A percentile compares a stretch with the other conserved stretches of the same genome.
phyloP scores from a whole-genome alignment of 2,797 vertebrate genomes.

The Lutra lutra region DNA sequence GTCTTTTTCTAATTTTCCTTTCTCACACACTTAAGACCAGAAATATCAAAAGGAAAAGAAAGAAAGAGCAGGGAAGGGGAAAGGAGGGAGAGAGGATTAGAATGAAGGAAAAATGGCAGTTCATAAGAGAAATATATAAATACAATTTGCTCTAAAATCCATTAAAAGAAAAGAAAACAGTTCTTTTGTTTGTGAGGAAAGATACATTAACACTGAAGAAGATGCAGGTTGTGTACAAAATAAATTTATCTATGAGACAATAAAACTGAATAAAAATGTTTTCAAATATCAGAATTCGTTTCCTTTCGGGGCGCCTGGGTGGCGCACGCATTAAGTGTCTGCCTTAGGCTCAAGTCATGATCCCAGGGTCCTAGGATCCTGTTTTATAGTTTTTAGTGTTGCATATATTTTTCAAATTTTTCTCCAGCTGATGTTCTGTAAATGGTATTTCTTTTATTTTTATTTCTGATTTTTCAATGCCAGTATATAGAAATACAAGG shows the following conservation, averaged over 20 bases:
- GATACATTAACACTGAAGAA: not conserved
- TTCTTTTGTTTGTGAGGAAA: not conserved
- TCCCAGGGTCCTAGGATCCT: too few relatives aligned
- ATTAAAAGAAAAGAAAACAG: not conserved
- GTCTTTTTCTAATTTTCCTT: not conserved
- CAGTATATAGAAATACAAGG: not conserved
- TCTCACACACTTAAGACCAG: not conserved
- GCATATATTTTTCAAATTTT: not conserved
- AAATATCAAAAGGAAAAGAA: not conserved
- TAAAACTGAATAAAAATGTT: constrained; percentile 7
- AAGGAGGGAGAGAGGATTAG: not conserved
- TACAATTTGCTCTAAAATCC: not conserved
- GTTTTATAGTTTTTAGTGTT: not conserved
- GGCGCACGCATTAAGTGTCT: too few relatives aligned
- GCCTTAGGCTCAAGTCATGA: too few relatives aligned
- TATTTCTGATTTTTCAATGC: not conserved
- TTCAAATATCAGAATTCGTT: not conserved
- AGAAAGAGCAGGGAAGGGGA: too few relatives aligned
- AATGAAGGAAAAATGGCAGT: not conserved
- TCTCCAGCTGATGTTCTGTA: not conserved
- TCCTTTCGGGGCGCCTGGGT: not conserved
- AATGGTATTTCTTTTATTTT: not conserved
- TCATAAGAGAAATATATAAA: not conserved
- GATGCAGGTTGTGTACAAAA: not conserved
- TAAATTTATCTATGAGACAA: not conserved